Evolutionary conservation across 1,140 invertebrate species (phyloP).

Genomic region (Littorina saxatilis): DNA sequence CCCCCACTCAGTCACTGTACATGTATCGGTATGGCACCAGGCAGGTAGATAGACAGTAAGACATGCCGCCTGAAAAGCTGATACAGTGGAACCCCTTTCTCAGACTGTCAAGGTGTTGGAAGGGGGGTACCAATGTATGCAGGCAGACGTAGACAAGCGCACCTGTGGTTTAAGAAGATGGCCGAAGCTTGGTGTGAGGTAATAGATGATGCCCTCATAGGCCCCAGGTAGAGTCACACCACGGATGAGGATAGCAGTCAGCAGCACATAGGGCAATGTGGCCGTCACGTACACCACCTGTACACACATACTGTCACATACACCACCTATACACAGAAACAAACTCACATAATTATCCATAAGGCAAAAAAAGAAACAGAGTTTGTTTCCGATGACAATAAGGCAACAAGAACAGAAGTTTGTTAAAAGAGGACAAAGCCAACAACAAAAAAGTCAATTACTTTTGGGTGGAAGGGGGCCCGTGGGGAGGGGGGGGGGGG

Average conservation of each 20-base stretch:
- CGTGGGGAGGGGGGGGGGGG: no score
- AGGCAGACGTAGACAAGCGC: not conserved
- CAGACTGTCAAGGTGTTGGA: not conserved
- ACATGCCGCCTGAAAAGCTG: not conserved
- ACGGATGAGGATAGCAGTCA: conserved; percentile 74
- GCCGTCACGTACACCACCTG: conserved; percentile 70
- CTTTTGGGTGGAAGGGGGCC: no score
- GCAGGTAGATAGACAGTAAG: conserved; percentile 5
- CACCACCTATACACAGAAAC: not conserved
- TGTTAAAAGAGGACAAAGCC: no score
- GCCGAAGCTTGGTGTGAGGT: conserved; percentile 88
- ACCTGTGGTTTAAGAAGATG: conserved; percentile 59
- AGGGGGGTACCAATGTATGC: not conserved
- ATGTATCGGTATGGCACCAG: no score
- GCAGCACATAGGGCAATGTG: conserved; percentile 75
- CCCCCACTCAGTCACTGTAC: no score
- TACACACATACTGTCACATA: not conserved
- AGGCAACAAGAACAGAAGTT: no score
- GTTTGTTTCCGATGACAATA: no score
- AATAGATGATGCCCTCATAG: conserved; percentile 80
- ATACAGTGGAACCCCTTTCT: no score
- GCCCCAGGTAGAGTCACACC: conserved; percentile 76
- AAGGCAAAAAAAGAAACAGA: not conserved
- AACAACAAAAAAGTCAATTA: no score
- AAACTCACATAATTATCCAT: not conserved